These are phyloP conservation scores for Neocloeon triangulifer DNA, from an alignment of 1,140 invertebrate species.

Conservation along the genomic window DNA sequence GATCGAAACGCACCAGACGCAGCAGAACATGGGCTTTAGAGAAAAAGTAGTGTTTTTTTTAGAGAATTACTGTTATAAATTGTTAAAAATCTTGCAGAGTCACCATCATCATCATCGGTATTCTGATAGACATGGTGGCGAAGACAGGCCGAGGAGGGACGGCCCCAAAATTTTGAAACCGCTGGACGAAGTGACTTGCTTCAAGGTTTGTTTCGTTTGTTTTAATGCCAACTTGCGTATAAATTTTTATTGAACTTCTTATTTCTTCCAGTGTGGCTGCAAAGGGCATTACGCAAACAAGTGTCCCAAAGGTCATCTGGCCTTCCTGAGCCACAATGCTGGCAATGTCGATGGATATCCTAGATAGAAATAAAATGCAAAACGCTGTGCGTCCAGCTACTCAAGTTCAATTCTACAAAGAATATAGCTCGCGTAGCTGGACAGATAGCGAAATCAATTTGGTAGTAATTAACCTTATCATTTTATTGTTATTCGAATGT, in stretches of 20 bases:
- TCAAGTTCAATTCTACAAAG: too few species aligned
- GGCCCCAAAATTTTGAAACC: constrained; percentile 34
- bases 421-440: too few species aligned
- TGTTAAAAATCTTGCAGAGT: too few species aligned
- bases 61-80: too few species aligned
- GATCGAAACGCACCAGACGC: constrained; percentile 6
- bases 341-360: too few species aligned
- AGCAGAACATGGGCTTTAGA: constrained; percentile 12
- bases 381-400: too few species aligned
- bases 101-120: constrained; percentile 15
- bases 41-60: too few species aligned
- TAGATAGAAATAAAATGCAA: too few species aligned
- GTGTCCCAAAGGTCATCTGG: constrained; percentile 90
- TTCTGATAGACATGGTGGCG: constrained; percentile 18
- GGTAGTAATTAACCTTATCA: too few species aligned
- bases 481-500: too few species aligned
- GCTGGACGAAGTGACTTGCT: constrained; percentile 85
- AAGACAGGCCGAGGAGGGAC: constrained; percentile 15
- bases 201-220: constrained; percentile 30
- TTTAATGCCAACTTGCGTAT: constrained; percentile 1
- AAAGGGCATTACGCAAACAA: constrained; percentile 99
- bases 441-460: too few species aligned
- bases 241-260: constrained; percentile 9
- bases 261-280: constrained; percentile 57
- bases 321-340: constrained; percentile 73